Conservation (phyloP, 2,888 invertebrate genomes). For the Poecilus cupreus region DNA sequence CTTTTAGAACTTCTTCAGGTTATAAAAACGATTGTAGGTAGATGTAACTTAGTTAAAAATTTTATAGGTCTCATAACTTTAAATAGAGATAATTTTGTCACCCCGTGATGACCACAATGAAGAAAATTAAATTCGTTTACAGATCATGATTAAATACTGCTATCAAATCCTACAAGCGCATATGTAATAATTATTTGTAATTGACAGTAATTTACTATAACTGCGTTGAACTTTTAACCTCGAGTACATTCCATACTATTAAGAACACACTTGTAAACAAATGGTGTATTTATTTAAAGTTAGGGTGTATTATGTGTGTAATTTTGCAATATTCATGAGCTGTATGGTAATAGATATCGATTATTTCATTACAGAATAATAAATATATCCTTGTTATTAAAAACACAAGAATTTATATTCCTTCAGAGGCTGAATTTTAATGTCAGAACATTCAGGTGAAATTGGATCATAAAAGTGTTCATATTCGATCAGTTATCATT, state of each 20-base stretch:
- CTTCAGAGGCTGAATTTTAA: background rate
- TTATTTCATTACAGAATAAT: background rate
- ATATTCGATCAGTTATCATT: slow-evolving; percentile 38
- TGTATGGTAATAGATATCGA: background rate
- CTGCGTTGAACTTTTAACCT: slow-evolving; percentile 14
- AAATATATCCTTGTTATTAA: background rate
- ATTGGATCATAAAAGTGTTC: slow-evolving; percentile 17
- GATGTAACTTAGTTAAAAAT: too few species aligned
- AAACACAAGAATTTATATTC: too few species aligned
- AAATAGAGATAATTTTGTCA: background rate
- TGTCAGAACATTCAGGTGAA: background rate
- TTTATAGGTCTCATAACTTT: background rate
- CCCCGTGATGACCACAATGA: slow-evolving; percentile 5
- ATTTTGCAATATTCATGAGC: slow-evolving; percentile 17
- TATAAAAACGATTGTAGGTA: background rate
- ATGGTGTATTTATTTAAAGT: slow-evolving; percentile 21
- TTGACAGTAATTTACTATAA: slow-evolving; percentile 38
- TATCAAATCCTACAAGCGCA: slow-evolving; percentile 14
- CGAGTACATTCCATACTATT: slow-evolving; percentile 12
- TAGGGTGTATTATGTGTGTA: background rate
- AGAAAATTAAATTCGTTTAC: background rate
- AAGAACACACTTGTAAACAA: slow-evolving; percentile 18
- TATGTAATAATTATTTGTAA: slow-evolving; percentile 31
- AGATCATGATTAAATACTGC: slow-evolving; percentile 10
- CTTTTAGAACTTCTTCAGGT: too few species aligned